Evolutionary conservation across 2,888 invertebrate species (phyloP).

Genomic region (Apamea epomidion): DNA sequence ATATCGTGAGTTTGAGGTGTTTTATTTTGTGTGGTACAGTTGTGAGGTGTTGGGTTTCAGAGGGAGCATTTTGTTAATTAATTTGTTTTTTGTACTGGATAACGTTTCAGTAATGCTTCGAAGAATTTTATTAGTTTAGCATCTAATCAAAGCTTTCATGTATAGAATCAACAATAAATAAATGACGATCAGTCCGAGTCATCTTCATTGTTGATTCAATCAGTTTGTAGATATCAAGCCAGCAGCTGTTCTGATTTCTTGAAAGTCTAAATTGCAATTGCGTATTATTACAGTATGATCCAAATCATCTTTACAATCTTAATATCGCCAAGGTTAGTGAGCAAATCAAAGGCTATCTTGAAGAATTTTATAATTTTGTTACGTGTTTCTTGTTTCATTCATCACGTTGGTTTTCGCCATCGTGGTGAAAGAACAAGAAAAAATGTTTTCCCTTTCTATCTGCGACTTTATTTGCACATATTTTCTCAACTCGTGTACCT

Average conservation of each 20-base stretch:
- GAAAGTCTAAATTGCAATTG: constrained; percentile 5
- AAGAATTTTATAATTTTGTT: neutral
- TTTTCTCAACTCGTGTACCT: constrained; percentile 41
- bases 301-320: constrained; percentile 1
- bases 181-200: neutral
- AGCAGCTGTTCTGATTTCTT: neutral
- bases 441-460: neutral
- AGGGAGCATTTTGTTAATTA: constrained; percentile 15
- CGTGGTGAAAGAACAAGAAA: neutral
- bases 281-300: too few species aligned
- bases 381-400: neutral
- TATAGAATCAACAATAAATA: neutral
- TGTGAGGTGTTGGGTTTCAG: constrained; percentile 50
- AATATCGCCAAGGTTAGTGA: neutral
- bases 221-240: neutral
- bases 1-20: constrained; percentile 58
- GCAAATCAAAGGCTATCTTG: neutral
- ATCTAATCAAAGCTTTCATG: neutral
- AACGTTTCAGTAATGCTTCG: neutral
- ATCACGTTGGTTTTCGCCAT: neutral
- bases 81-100: neutral
- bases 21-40: constrained; percentile 57
- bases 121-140: too few species aligned
- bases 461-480: constrained; percentile 1
- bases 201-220: neutral